Evolutionary conservation across 2,797 vertebrate genomes (phyloP), one percentile per base, ranked within the genome.

Genomic region (Telmatherina bonti): DNA sequence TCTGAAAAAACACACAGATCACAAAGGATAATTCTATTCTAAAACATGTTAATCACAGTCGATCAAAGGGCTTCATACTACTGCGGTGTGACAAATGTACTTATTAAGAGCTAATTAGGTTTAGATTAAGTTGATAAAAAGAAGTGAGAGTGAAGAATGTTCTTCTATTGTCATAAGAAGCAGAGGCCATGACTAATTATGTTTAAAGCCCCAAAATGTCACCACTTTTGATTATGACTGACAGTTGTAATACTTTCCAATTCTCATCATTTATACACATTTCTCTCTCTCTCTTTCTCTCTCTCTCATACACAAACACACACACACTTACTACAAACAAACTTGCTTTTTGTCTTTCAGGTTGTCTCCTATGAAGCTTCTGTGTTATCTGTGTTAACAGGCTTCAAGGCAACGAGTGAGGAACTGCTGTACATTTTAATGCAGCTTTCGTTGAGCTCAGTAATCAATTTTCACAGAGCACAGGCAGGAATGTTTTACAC

Each of bases 31-130:
- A n/a, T 72, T 29, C 56, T 66, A 24, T 75, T 76, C 45, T 73
- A 11, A 82, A 68, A 55, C 43, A 51, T 66, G 89, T 89, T 82
- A 72, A 88, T 86, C 79, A 72, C 65, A 70, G 53, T 76, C 72
- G 66, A 85, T 88, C 85, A 69, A 53, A 79, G 54, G 81, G 76
- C 79, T 79, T 58, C 62, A 56, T 78, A 79, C 71, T 76, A 56
- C 68, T 62, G 63, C 68, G 74, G 84, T 88, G 88, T 89, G 87
- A 93, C 85, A 90, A 92, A 93, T 92, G 67, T 72, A 77, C 75
- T 88, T 81, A 89, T 92, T 90, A 90, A 81, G 24, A 56, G 45
- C 79, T 87, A 91, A 91, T 92, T 92, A 90, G 74, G 61, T 72
- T 51, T 29, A 91, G 76, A 91, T 91, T 87, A 84, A 82, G 66